phyloP scores from a whole-genome alignment of 2,113 vertebrate genomes.

The Albula goreensis region DNA sequence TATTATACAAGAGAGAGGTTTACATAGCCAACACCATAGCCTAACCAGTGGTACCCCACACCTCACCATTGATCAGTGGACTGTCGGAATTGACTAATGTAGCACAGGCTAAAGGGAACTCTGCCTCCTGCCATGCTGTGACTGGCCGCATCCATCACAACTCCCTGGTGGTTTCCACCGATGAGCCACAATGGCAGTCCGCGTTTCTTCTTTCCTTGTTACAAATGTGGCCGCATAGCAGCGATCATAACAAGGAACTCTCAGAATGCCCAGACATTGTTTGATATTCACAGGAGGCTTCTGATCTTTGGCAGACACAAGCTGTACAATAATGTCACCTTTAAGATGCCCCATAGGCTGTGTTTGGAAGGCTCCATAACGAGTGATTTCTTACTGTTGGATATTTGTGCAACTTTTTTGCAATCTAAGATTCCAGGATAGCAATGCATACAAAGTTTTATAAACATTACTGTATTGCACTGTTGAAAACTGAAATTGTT shows the following conservation, averaged over 20 bases:
- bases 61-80: too few species aligned
- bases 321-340: not conserved
- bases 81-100: not conserved
- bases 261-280: not conserved
- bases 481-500: too few species aligned
- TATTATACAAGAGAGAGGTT: not conserved
- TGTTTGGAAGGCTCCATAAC: too few species aligned
- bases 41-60: not conserved
- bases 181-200: too few species aligned
- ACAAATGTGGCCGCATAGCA: not conserved
- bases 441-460: not conserved
- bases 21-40: not conserved
- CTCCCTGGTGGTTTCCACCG: not conserved
- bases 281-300: not conserved
- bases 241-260: too few species aligned
- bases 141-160: not conserved
- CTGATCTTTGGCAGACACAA: not conserved
- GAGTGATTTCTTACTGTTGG: too few species aligned
- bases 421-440: not conserved
- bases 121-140: not conserved
- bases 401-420: not conserved
- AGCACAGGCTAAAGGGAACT: not conserved
- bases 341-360: not conserved
- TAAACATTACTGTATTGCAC: not conserved
- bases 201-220: not conserved